Evolutionary conservation across 2,888 invertebrate genomes (phyloP).

Genomic region (Apamea anceps): DNA sequence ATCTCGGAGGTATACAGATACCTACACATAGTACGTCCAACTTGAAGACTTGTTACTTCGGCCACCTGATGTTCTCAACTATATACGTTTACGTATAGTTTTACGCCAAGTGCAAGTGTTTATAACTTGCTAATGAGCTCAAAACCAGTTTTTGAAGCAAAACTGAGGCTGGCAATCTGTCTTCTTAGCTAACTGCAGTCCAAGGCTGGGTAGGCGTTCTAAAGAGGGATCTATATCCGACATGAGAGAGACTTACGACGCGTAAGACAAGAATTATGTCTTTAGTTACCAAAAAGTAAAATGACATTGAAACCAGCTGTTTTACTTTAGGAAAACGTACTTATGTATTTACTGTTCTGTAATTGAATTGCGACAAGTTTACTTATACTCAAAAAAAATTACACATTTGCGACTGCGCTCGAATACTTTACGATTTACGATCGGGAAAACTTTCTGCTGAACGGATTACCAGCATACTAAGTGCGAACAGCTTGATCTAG

Average conservation of each 20-base stretch:
- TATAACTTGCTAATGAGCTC: slow-evolving; percentile 61
- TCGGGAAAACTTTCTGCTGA: slow-evolving; percentile 12
- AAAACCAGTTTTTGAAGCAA: slow-evolving; percentile 52
- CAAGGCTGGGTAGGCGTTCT: slow-evolving; percentile 40
- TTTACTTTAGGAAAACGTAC: slow-evolving; percentile 20
- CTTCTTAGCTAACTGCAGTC: slow-evolving; percentile 40
- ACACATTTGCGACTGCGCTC: neutral
- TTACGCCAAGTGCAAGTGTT: slow-evolving; percentile 58
- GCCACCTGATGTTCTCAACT: slow-evolving; percentile 51
- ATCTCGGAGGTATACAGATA: slow-evolving; percentile 36
- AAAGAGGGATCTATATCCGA: slow-evolving; percentile 13
- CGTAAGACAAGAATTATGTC: neutral
- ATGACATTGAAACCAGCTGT: slow-evolving; percentile 31
- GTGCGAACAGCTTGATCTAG: slow-evolving; percentile 7
- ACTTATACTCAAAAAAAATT: neutral
- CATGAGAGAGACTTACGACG: neutral
- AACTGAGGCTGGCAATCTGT: slow-evolving; percentile 51
- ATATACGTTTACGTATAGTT: slow-evolving; percentile 49
- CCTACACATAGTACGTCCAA: slow-evolving; percentile 24
- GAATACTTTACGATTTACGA: neutral
- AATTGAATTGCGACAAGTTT: slow-evolving; percentile 10
- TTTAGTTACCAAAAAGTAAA: slow-evolving; percentile 15
- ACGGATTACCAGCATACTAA: neutral
- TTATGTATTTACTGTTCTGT: slow-evolving; percentile 11
- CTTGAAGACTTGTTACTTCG: slow-evolving; percentile 56